Percentiles rank a stretch among this genome's conserved stretches.
phyloP scores from a whole-genome alignment of 2,888 invertebrate species.

The Drosophila mettleri region DNA sequence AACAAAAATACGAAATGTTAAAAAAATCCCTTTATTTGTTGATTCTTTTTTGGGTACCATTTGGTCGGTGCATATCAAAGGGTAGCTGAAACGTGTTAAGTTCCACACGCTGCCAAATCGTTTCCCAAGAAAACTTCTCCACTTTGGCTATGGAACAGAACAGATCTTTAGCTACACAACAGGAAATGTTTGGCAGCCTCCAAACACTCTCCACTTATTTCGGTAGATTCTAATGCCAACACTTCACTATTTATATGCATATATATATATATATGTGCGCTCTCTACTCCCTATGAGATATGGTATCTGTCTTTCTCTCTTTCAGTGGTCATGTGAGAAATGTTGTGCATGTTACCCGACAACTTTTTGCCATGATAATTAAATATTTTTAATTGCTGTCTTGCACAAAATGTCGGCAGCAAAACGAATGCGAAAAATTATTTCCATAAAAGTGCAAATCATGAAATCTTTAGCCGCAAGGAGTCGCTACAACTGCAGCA shows the following conservation, averaged over 20 bases:
- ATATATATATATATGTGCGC: background rate
- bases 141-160: background rate
- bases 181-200: conserved; percentile 72
- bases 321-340: conserved; percentile 73
- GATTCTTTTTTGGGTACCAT: conserved; percentile 8
- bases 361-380: conserved; percentile 81
- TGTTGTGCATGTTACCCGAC: conserved; percentile 76
- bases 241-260: conserved; percentile 7
- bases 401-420: conserved; percentile 72
- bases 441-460: conserved; percentile 81
- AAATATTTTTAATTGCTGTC: conserved; percentile 80
- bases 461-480: conserved; percentile 77
- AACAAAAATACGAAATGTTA: conserved; percentile 16
- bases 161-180: conserved; percentile 47
- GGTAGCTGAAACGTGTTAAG: conserved; percentile 43
- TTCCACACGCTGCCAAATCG: conserved; percentile 59
- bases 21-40: conserved; percentile 3
- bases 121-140: conserved; percentile 53
- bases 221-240: conserved; percentile 64
- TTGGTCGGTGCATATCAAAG: conserved; percentile 52
- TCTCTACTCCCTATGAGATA: conserved; percentile 1
- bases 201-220: conserved; percentile 47
- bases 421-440: conserved; percentile 69
- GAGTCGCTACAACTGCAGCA: conserved; percentile 35
- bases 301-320: conserved; percentile 16